Conservation (phyloP, 35 echinoderm and acorn worm genomes). For the Amphiura filiformis region DNA sequence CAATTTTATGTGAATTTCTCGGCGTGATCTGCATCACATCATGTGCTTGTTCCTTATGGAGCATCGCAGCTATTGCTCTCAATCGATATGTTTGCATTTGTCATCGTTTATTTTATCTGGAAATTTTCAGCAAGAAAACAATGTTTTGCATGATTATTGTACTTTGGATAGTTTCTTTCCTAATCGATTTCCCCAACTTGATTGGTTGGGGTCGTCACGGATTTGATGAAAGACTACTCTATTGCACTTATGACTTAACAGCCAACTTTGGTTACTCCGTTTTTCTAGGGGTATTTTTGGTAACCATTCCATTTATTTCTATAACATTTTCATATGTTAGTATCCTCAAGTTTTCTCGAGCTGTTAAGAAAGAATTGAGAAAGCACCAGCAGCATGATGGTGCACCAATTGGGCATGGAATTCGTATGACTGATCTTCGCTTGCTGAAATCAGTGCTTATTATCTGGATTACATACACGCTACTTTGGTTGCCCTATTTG, state of each 20-base stretch:
- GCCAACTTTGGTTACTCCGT: constrained; percentile 62
- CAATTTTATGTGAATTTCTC: constrained; percentile 67
- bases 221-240: constrained; percentile 58
- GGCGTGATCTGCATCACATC: constrained; percentile 73
- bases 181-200: constrained; percentile 66
- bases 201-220: constrained; percentile 69
- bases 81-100: constrained; percentile 80
- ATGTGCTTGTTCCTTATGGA: constrained; percentile 85
- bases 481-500: too few relatives aligned
- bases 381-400: too few relatives aligned
- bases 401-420: too few relatives aligned
- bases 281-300: constrained; percentile 54
- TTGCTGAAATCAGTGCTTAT: too few relatives aligned
- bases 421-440: too few relatives aligned
- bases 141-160: constrained; percentile 42
- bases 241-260: constrained; percentile 72
- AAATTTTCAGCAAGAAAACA: constrained; percentile 57
- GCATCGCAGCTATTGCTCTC: constrained; percentile 60
- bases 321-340: constrained; percentile 52
- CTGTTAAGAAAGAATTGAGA: too few relatives aligned
- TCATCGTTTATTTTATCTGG: constrained; percentile 49
- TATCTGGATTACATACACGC: too few relatives aligned
- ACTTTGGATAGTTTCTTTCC: constrained; percentile 69
- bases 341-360: constrained; percentile 24
- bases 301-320: constrained; percentile 48